These are phyloP conservation scores for Onychostruthus taczanowskii DNA, from an alignment of 2,113 vertebrate genomes.

Conservation along the genomic window DNA sequence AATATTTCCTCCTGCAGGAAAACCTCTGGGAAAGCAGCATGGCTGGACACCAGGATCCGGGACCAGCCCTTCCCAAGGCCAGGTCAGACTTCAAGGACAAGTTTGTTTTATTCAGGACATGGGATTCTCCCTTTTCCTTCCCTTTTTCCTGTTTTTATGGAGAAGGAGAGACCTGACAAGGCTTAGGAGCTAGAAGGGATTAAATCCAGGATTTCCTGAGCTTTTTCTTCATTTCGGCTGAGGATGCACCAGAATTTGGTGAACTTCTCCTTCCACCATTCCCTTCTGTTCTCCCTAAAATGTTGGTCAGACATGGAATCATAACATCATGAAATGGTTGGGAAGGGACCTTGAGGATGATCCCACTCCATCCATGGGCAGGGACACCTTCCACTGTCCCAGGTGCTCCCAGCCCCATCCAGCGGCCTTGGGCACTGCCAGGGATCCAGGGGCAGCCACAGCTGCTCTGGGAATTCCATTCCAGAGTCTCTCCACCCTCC, in stretches of 20 bases:
- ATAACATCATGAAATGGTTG: neutral
- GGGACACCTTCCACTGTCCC: fast-evolving
- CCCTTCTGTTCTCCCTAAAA: neutral
- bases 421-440: neutral
- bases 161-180: neutral
- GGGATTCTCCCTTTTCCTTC: neutral
- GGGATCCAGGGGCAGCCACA: neutral
- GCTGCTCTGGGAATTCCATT: neutral
- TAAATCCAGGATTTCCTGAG: neutral
- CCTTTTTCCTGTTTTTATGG: neutral
- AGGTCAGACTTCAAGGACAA: fast-evolving
- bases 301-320: neutral
- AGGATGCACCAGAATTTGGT: neutral
- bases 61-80: neutral
- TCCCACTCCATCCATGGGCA: neutral
- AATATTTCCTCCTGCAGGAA: neutral
- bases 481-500: fast-evolving
- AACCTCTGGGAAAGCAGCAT: neutral
- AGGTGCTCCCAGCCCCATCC: neutral
- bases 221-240: neutral
- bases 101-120: fast-evolving
- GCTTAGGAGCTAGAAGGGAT: neutral
- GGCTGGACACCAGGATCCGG: fast-evolving
- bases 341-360: neutral
- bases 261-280: too few species aligned